Evolutionary conservation across 2,888 invertebrate genomes (phyloP).

Genomic region (Aquatica leii): DNA sequence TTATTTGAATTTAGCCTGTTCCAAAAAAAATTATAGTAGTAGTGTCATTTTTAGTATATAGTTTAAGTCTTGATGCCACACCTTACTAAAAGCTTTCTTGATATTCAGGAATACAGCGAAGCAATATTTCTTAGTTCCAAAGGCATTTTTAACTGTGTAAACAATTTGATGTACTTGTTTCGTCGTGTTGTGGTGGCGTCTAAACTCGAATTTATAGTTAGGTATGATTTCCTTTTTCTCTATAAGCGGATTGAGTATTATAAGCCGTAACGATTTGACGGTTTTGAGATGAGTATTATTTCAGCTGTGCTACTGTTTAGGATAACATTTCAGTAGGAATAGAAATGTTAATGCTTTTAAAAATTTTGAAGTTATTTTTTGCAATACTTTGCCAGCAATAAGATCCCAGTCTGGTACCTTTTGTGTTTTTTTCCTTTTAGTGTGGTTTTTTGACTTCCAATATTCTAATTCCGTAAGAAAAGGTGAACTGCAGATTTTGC

Average conservation of each 20-base stretch:
- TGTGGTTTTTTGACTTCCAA: not conserved
- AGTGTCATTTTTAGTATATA: not conserved
- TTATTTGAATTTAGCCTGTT: too few species aligned
- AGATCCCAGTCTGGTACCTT: not conserved
- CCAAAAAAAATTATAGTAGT: too few species aligned
- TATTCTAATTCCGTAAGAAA: not conserved
- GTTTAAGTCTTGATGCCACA: not conserved
- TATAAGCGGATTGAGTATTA: not conserved
- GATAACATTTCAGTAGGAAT: constrained; percentile 2
- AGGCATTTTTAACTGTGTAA: not conserved
- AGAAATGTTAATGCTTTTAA: not conserved
- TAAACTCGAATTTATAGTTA: not conserved
- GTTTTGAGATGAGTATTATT: not conserved
- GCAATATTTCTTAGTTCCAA: not conserved
- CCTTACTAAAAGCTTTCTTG: not conserved
- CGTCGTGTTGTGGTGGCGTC: too few species aligned
- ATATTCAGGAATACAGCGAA: not conserved
- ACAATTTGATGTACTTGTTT: not conserved
- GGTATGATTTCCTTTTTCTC: not conserved
- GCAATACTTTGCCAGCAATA: not conserved
- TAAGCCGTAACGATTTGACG: not conserved
- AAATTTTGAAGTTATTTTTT: not conserved
- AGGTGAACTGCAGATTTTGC: not conserved
- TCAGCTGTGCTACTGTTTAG: not conserved
- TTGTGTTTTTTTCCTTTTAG: not conserved